phyloP scores from a whole-genome alignment of 1,140 invertebrate genomes.

The Drosophila azteca region DNA sequence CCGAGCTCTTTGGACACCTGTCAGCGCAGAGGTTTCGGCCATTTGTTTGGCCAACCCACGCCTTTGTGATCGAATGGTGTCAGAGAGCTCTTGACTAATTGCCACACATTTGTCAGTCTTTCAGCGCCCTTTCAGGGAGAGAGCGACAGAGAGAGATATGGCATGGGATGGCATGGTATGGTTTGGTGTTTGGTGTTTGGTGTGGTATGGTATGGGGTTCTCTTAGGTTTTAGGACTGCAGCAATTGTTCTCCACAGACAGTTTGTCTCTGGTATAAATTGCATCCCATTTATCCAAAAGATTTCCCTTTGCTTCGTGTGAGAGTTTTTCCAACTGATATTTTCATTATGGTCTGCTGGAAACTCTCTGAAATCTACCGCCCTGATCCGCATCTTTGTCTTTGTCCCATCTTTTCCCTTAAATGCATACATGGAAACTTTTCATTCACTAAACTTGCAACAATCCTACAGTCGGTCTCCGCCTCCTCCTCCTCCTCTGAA shows the following conservation, averaged over 20 bases:
- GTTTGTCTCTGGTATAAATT: slow-evolving; percentile 57
- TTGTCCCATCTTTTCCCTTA: slow-evolving; percentile 45
- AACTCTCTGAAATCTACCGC: slow-evolving; percentile 52
- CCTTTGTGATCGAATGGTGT: slow-evolving; percentile 75
- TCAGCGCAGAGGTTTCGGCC: slow-evolving; percentile 51
- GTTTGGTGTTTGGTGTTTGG: too few relatives aligned
- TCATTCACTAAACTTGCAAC: slow-evolving; percentile 61
- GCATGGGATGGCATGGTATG: slow-evolving; percentile 12
- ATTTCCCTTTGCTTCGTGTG: slow-evolving; percentile 27
- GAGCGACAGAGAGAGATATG: background rate
- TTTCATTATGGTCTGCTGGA: slow-evolving; percentile 53
- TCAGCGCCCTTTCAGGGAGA: slow-evolving; percentile 30
- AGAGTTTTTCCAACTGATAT: slow-evolving; percentile 55
- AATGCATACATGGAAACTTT: slow-evolving; percentile 64
- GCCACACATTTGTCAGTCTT: slow-evolving; percentile 71
- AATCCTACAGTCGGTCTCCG: background rate
- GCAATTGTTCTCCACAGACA: slow-evolving; percentile 54
- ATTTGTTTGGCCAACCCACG: slow-evolving; percentile 58
- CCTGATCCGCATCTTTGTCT: slow-evolving; percentile 37
- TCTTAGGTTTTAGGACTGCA: slow-evolving; percentile 5
- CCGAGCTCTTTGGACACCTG: slow-evolving; percentile 31
- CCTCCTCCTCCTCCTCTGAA: too few relatives aligned
- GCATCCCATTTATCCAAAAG: slow-evolving; percentile 47
- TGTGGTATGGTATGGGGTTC: background rate
- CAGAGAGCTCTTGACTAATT: slow-evolving; percentile 64